A percentile compares a stretch with the other conserved stretches of the same genome.
Conservation (phyloP, 2,797 vertebrate genomes). For the Psittacula derbiana region DNA sequence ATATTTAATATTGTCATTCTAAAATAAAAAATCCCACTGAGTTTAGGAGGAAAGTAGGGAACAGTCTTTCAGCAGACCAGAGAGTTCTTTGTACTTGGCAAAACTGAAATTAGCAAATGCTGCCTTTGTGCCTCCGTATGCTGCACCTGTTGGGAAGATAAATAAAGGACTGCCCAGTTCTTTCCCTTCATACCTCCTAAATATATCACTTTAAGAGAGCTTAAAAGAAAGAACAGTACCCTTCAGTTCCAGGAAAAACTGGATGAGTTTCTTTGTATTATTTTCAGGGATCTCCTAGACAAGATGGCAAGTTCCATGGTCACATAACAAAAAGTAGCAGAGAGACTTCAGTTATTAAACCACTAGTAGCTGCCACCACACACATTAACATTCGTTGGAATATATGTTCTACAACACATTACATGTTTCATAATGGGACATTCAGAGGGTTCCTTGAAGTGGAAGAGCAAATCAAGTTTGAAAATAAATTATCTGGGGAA, state of each 20-base stretch:
- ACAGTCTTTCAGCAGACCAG: background rate
- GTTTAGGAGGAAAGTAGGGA: background rate
- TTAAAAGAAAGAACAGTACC: background rate
- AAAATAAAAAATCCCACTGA: background rate
- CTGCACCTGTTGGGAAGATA: slow-evolving; percentile 81
- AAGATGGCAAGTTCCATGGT: background rate
- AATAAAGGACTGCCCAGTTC: slow-evolving; percentile 76
- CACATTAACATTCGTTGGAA: background rate
- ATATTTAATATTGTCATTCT: background rate
- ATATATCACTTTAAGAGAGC: slow-evolving; percentile 74
- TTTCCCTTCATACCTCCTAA: slow-evolving; percentile 76
- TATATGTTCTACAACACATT: background rate
- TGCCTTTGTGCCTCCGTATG: slow-evolving; percentile 58
- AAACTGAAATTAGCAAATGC: slow-evolving; percentile 55
- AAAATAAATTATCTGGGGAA: background rate
- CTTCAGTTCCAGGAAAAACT: slow-evolving; percentile 2
- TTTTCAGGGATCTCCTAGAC: background rate
- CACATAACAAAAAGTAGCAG: background rate
- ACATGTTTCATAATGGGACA: background rate
- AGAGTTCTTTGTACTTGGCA: slow-evolving; percentile 56
- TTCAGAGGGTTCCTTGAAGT: background rate
- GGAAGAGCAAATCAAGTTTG: background rate
- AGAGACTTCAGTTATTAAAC: background rate
- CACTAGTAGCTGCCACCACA: background rate
- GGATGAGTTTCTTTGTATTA: background rate